Evolutionary conservation across 2,113 vertebrate genomes (phyloP), one percentile per base, ranked within the genome.

Genomic region (Corapipo altera): DNA sequence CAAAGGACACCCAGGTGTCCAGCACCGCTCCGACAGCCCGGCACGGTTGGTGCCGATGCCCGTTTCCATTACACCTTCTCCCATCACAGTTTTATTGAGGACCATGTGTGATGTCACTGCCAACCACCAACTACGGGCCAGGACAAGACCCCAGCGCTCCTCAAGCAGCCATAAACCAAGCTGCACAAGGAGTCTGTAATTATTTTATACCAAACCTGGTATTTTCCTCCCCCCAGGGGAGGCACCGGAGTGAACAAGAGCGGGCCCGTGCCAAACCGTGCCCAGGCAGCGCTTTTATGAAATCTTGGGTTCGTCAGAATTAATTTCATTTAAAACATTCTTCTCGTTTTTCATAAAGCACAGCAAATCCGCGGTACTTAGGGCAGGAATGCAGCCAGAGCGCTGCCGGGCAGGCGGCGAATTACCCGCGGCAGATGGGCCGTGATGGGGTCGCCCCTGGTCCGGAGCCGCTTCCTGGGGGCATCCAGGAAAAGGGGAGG

Each of bases 321-420:
- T 95, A 95, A 96, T 98, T 98, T 98, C 97, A 94, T 97, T 97
- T 97, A 97, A 98, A 98, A 96, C 97, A 98, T 98, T 98, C 98
- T 98, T 98, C 51, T 98, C 97, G 94, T 98, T 98, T 97, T 97
- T 98, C 97, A 83, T 62, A 93, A 98, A 98, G 97, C 97, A 91
- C 97, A 97, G 97, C 97, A 98, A 98, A 98, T 98, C 98, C 95
- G 4, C 28, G 49, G 79, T 93, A 58, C 96, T 98, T 97, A 98
- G 58, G 85, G 85, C 75, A 97, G 96, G 97, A 98, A 97, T 97
- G 96, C 85, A 59, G 94, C 26, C 61, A 71, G 96, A 91, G 92
- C 12, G 52, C 95, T 89, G 93, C 96, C 1, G 92, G 94, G 91
- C 81, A 77, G 94, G 95, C 83, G 15, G 67, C 0, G 8, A 86